These are phyloP conservation scores for Ornithoptera priamus DNA, from an alignment of 2,888 invertebrate genomes.

Conservation along the genomic window DNA sequence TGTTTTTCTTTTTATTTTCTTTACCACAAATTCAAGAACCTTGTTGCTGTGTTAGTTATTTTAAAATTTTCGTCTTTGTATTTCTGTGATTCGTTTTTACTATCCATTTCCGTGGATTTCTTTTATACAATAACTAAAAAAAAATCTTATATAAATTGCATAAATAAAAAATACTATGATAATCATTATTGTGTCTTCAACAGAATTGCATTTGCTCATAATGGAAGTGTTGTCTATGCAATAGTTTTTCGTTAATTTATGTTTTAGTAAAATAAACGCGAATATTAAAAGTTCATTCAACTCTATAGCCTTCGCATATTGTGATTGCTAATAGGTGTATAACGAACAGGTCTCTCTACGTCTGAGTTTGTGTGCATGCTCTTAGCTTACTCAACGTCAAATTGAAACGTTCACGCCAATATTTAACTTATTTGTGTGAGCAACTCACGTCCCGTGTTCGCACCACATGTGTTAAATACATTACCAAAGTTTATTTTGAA, in stretches of 20 bases:
- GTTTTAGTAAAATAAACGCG: too few species aligned
- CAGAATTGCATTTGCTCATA: too few species aligned
- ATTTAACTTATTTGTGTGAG: conserved; percentile 23
- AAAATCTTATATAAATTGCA: too few species aligned
- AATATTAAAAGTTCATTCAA: background rate
- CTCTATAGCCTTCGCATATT: background rate
- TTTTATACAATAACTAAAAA: too few species aligned
- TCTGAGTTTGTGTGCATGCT: background rate
- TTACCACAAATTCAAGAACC: background rate
- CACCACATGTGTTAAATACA: conserved; percentile 48
- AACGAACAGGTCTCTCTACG: background rate
- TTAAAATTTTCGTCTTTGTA: too few species aligned
- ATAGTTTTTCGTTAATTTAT: too few species aligned
- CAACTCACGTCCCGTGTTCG: conserved; percentile 28
- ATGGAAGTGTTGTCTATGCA: too few species aligned
- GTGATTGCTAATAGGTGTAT: conserved; percentile 1
- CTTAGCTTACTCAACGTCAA: conserved; percentile 20
- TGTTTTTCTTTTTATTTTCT: conserved; percentile 7
- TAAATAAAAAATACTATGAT: too few species aligned
- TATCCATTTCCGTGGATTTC: too few species aligned
- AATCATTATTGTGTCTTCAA: too few species aligned
- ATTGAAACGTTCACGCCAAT: conserved; percentile 25
- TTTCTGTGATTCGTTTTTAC: too few species aligned
- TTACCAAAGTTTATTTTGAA: conserved; percentile 51
- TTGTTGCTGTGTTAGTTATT: background rate